Base-by-base conservation (phyloP, 1,140 invertebrate genomes). In the Zaprionus camerounensis region DNA sequence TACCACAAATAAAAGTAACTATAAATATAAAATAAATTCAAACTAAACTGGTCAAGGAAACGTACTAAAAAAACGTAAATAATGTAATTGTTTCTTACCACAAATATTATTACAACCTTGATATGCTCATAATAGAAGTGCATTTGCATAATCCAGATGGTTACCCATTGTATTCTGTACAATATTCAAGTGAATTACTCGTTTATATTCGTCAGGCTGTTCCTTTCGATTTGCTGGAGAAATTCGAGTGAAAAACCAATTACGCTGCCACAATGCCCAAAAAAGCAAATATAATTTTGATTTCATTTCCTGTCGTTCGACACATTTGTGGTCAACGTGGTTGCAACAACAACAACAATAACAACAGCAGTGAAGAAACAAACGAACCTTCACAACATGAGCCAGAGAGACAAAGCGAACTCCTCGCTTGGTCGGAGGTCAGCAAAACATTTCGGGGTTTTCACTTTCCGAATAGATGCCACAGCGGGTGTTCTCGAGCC, bases 251-350 rank as follows among this genome's bases (percentile, higher is more conserved):
- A 70, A 69, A 86, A 86, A 83, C 77, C 83, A 86, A 86, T 86
- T 88, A 86, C 78, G 78, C 79, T 83, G 78, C 84, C 83, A 88
- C 83, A 86, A 86, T 86, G 70, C 55, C 72, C 78, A 69, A 81
- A 86, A 86, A 51, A 51, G 24, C 24, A 49, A 51, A 51, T 22
- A 83, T 88, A 88, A 88, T 88, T 86, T 86, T 70, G 83, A 86
- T 88, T 86, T 86, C 65, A 62, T 86, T 71, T 73, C 61, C 68
- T 80, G 61, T 70, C 53, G 63, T 78, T 63, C 68, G 61, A 66
- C 74, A 78, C 76, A 78, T 88, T 84, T 87, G 83, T 88, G 83
- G 83, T 87, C 77, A 88, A 53, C 64, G 61, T 55, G 9, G 46
- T 34, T 74, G 71, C 71, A 71, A 56, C 53, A 76, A 65, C 51